Evolutionary conservation across 2,113 vertebrate genomes (phyloP), one percentile per base, ranked within the genome.

Genomic region (Podarcis raffonei): DNA sequence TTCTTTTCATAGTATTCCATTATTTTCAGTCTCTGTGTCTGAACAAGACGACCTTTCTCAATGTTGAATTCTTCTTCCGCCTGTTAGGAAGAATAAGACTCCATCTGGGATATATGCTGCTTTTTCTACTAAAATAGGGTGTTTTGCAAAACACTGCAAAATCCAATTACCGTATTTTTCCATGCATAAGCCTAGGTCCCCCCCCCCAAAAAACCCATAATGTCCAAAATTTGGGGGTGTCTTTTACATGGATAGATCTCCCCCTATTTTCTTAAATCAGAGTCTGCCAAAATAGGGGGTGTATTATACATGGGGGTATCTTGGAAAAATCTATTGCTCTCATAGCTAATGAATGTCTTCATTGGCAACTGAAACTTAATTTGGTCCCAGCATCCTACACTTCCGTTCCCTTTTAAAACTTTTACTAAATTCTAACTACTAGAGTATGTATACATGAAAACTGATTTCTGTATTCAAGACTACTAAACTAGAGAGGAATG

Each of bases 1-100:
- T 99, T 99, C 97, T 99, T 99, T 96, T 99, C 99, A 57, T 99
- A 99, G 91, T 99, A 99, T 90, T 99, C 99, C 99, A 99, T 99
- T 72, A 99, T 99, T 97, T 99, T 99, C 96, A 99, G 96, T 92
- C 99, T 98, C 94, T 99, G 99, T 8, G 99, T 99, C 92, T 99
- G 99, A 87, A 99, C 99, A 90, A 99, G 97, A 2, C 99, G 98
- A 85, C 99, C 99, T 93, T 99, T 99, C 96, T 99, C 99, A 68
- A 99, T 99, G 97, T 99, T 99, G 95, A 99, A 99, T 97, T 99
- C 99, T 93, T 99, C 99, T 94, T 99, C 99, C 59, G 99, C 99
- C 99, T 99, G 92, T 4, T 89, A 84, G 78, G 80, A 95, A 94
- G 85, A 90, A 89, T 7, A 91, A 91, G 92, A 80, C 89, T 87